Percentiles rank a stretch among this genome's conserved stretches.
These are phyloP conservation scores for Uloborus diversus DNA, from an alignment of 1,140 invertebrate genomes.

Conservation along the genomic window DNA sequence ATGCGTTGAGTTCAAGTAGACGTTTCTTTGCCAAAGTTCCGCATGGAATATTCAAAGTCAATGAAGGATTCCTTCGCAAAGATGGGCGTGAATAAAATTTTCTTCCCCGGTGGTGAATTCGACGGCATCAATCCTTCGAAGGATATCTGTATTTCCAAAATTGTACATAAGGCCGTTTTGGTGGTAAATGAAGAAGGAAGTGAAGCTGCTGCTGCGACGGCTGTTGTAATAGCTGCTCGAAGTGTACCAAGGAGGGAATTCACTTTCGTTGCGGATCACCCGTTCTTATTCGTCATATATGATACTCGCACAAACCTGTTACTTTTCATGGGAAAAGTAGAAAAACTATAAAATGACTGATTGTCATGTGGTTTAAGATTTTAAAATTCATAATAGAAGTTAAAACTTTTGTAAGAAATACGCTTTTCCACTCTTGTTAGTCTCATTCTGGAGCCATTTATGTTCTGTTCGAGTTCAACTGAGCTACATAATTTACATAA, in stretches of 20 bases:
- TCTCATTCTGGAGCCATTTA: no score
- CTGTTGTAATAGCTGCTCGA: no score
- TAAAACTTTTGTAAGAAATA: no score
- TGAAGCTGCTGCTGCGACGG: constrained; percentile 75
- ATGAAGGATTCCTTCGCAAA: constrained; percentile 71
- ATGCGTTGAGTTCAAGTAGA: no score
- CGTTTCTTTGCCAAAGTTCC: constrained; percentile 80
- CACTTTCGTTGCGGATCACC: constrained; percentile 46
- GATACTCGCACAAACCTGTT: constrained; percentile 9
- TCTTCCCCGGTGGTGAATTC: constrained; percentile 72
- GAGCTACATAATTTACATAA: no score
- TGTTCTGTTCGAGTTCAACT: no score
- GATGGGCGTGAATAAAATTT: constrained; percentile 76
- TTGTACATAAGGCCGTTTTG: constrained; percentile 70
- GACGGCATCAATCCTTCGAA: constrained; percentile 69
- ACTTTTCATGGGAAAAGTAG: constrained; percentile 49
- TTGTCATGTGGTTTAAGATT: no score
- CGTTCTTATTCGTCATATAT: constrained; percentile 52
- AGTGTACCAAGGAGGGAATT: no score
- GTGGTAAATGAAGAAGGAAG: constrained; percentile 78
- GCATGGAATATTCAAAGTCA: constrained; percentile 74
- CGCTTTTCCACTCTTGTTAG: no score
- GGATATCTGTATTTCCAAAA: constrained; percentile 65
- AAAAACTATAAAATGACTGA: constrained; percentile 47
- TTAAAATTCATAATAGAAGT: no score